These are phyloP conservation scores for Hydrocynus forskahlii DNA, from an alignment of 2,797 vertebrate genomes.

Conservation along the genomic window DNA sequence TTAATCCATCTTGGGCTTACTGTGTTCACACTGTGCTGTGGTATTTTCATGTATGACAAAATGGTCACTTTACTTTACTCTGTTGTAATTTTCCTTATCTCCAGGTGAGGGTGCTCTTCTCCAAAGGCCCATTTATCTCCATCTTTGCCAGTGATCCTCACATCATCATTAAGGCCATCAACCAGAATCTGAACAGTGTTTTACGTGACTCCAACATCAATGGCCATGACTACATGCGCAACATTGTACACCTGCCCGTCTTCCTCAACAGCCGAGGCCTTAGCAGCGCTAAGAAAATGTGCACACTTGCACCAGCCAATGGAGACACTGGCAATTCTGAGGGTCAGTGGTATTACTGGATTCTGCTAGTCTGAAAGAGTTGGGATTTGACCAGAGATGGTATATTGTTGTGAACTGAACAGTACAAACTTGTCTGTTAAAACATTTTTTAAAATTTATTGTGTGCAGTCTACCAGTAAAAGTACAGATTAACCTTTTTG, in stretches of 20 bases:
- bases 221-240: conserved; percentile 96
- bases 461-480: not conserved
- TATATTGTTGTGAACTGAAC: not conserved
- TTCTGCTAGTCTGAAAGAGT: not conserved
- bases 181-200: conserved; percentile 96
- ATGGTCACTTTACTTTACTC: too few relatives aligned
- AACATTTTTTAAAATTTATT: not conserved
- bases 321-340: conserved; percentile 84
- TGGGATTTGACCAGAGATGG: not conserved
- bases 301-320: conserved; percentile 77
- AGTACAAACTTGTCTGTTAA: not conserved
- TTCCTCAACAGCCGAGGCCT: conserved; percentile 95
- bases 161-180: conserved; percentile 98
- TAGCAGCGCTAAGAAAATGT: conserved; percentile 86
- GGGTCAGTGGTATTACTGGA: conserved; percentile 68
- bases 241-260: conserved; percentile 94
- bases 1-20: too few relatives aligned
- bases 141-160: conserved; percentile 97
- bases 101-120: conserved; percentile 93
- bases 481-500: not conserved
- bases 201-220: conserved; percentile 97
- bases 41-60: too few relatives aligned
- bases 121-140: conserved; percentile 96
- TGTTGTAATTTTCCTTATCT: conserved; percentile 36
- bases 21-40: too few relatives aligned